Evolutionary conservation across 2,113 vertebrate species (phyloP).

Genomic region (Eulacestoma nigropectus): DNA sequence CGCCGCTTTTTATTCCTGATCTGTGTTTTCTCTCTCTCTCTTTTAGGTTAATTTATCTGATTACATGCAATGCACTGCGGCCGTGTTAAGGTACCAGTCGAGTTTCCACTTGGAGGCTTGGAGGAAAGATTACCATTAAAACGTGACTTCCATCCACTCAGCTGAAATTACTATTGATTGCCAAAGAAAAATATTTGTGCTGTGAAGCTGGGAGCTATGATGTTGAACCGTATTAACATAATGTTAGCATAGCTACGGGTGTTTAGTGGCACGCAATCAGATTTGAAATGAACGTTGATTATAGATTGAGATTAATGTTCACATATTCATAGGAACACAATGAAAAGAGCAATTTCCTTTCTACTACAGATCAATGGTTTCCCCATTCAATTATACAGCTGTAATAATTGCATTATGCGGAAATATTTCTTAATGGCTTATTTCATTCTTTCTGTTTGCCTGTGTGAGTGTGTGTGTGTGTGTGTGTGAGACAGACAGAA

Average conservation of each 20-base stretch:
- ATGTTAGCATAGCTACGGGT: slow-evolving; percentile 81
- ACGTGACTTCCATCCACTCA: slow-evolving; percentile 84
- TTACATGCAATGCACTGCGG: slow-evolving; percentile 67
- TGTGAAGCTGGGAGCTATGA: slow-evolving; percentile 83
- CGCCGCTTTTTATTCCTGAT: slow-evolving; percentile 52
- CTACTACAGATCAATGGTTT: slow-evolving; percentile 99
- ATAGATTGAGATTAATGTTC: slow-evolving; percentile 93
- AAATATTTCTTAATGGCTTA: slow-evolving; percentile 86
- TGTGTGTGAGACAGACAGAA: not conserved
- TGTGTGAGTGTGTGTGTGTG: not conserved
- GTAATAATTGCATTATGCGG: slow-evolving; percentile 94
- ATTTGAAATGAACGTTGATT: slow-evolving; percentile 87
- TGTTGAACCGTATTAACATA: slow-evolving; percentile 84
- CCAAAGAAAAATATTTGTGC: slow-evolving; percentile 86
- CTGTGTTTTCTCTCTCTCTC: slow-evolving; percentile 51
- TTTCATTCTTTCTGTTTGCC: slow-evolving; percentile 77
- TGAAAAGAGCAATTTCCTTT: slow-evolving; percentile 97
- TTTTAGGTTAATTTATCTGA: slow-evolving; percentile 82
- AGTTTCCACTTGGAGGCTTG: slow-evolving; percentile 79
- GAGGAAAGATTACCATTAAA: slow-evolving; percentile 82
- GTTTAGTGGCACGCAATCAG: slow-evolving; percentile 83
- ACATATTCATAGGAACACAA: slow-evolving; percentile 89
- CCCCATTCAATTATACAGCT: slow-evolving; percentile 97
- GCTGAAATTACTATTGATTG: slow-evolving; percentile 88
- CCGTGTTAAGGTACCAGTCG: slow-evolving; percentile 76